phyloP scores from a whole-genome alignment of 1,140 invertebrate genomes.

The Amphibalanus amphitrite region DNA sequence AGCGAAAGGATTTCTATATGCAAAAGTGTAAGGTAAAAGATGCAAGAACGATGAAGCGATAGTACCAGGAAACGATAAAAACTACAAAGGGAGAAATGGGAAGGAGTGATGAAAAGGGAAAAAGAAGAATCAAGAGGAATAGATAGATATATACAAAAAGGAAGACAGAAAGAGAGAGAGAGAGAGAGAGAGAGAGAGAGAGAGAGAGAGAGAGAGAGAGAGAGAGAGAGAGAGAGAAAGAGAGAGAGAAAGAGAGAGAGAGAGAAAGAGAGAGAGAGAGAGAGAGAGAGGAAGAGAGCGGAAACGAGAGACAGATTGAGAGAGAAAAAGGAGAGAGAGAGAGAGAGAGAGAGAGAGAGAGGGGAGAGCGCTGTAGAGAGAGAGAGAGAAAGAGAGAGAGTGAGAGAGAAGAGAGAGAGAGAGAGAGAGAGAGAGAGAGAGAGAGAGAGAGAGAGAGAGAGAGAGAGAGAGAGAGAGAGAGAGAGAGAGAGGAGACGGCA shows the following conservation, averaged over 20 bases:
- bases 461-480: no score
- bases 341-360: background rate
- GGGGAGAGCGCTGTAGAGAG: background rate
- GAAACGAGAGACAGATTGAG: background rate
- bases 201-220: conserved; percentile 6
- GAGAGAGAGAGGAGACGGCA: background rate
- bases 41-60: background rate
- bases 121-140: conserved; percentile 8
- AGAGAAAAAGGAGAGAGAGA: background rate
- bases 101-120: conserved; percentile 4
- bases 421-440: no score
- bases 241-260: no score
- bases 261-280: background rate
- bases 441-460: no score
- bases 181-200: conserved; percentile 4
- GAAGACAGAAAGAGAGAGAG: conserved; percentile 12
- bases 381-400: conserved; percentile 2
- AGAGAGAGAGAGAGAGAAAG: background rate
- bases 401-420: no score
- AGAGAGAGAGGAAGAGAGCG: background rate
- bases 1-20: no score
- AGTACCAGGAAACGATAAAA: background rate
- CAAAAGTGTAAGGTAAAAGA: background rate
- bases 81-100: background rate
- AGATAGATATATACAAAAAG: conserved; percentile 8